Evolutionary conservation across 2,797 vertebrate genomes (phyloP).

Genomic region (Microctenopoma lineatum): DNA sequence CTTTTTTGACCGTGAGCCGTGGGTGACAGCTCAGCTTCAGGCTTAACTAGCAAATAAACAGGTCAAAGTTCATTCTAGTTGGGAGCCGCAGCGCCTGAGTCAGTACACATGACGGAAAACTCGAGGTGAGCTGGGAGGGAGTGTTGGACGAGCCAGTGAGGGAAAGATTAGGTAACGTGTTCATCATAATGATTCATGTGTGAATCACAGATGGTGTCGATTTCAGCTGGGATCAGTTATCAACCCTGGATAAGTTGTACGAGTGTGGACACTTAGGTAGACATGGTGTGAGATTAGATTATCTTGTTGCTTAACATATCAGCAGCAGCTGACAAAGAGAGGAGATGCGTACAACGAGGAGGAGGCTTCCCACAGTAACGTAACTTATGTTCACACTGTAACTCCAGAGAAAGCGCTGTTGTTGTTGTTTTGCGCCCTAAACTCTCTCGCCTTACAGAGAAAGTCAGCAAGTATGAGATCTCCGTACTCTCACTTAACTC

Average conservation of each 20-base stretch:
- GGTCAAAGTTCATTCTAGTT: not conserved
- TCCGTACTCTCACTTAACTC: conserved; percentile 4
- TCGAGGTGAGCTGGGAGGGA: not conserved
- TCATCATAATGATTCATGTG: conserved; percentile 20
- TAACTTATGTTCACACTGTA: conserved; percentile 13
- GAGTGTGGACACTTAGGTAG: not conserved
- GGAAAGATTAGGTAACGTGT: not conserved
- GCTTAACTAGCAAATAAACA: not conserved
- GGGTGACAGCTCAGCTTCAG: not conserved
- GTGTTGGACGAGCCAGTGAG: not conserved
- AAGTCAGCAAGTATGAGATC: not conserved
- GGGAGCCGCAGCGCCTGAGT: not conserved
- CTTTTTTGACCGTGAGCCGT: not conserved
- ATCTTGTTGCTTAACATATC: conserved; percentile 19
- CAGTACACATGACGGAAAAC: not conserved
- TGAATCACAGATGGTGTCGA: conserved; percentile 33
- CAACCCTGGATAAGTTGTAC: conserved; percentile 7
- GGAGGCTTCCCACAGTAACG: not conserved
- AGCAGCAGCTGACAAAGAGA: not conserved
- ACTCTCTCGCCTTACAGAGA: conserved; percentile 16
- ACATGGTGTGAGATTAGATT: conserved; percentile 33
- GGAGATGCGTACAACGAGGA: conserved; percentile 25
- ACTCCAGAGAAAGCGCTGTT: not conserved
- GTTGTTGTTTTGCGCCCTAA: not conserved
- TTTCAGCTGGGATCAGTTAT: conserved; percentile 29